Percentiles rank a stretch among this genome's conserved stretches.
phyloP scores from a whole-genome alignment of 92 coral and sea anemone genomes.

The Epizoanthus stellaris region DNA sequence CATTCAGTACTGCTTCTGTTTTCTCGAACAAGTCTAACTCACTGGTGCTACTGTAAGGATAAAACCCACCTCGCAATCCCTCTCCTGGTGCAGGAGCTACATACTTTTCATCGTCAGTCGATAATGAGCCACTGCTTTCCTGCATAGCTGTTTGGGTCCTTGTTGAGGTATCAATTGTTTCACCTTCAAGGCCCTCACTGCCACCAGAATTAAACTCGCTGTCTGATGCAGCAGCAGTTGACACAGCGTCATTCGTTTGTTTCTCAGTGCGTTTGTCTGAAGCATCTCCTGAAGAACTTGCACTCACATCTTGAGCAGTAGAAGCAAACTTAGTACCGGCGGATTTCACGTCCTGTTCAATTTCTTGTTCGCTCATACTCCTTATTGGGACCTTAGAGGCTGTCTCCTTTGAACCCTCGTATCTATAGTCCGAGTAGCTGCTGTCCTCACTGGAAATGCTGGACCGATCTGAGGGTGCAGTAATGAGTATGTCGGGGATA shows the following conservation, averaged over 20 bases:
- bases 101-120: neutral
- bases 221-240: neutral
- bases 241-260: neutral
- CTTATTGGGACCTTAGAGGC: neutral
- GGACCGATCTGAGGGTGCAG: slow-evolving; percentile 34
- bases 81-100: neutral
- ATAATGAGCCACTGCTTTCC: neutral
- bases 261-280: neutral
- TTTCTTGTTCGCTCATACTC: neutral
- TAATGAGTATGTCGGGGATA: slow-evolving; percentile 26
- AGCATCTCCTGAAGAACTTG: neutral
- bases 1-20: slow-evolving; percentile 20
- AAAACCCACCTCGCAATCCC: neutral
- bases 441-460: slow-evolving; percentile 46
- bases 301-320: neutral
- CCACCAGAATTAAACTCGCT: neutral
- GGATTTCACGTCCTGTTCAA: neutral
- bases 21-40: slow-evolving; percentile 36
- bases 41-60: slow-evolving; percentile 9
- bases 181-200: neutral
- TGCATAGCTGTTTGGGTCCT: neutral
- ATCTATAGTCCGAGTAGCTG: slow-evolving; percentile 13
- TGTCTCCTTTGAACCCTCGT: neutral
- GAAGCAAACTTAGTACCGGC: neutral
- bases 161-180: neutral